Evolutionary conservation across 2,888 invertebrate species (phyloP).

Genomic region (Protonemura montana): DNA sequence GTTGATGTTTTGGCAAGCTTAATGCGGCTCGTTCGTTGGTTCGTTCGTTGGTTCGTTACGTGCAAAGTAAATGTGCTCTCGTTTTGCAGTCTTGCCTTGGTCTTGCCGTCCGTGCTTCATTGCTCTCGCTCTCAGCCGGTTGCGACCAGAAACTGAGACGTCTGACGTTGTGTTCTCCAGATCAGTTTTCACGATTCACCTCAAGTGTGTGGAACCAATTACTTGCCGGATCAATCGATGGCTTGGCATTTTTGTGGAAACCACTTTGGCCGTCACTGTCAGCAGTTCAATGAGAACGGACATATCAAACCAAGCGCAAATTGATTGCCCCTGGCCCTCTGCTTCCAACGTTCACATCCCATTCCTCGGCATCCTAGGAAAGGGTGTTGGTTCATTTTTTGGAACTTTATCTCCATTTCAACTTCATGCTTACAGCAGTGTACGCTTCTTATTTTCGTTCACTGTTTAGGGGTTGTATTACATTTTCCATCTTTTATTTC

Average conservation of each 20-base stretch:
- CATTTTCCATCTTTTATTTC: constrained; percentile 48
- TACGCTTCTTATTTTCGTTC: constrained; percentile 48
- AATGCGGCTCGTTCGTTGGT: constrained; percentile 1
- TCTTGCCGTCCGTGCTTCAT: not conserved
- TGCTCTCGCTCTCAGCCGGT: not conserved
- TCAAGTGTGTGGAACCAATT: not conserved
- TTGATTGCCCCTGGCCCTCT: not conserved
- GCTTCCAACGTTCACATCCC: not conserved
- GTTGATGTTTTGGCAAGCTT: constrained; percentile 37
- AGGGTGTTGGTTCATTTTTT: constrained; percentile 45
- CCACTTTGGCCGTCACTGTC: not conserved
- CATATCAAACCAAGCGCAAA: constrained; percentile 24
- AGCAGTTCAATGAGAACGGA: not conserved
- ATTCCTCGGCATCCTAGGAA: constrained; percentile 30
- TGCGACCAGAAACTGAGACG: not conserved
- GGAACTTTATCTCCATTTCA: constrained; percentile 43
- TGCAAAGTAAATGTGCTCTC: not conserved
- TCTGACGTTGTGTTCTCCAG: not conserved
- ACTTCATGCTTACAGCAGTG: constrained; percentile 51
- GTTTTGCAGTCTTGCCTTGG: not conserved
- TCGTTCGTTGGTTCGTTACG: constrained; percentile 2
- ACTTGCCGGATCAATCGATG: not conserved
- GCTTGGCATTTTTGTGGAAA: not conserved
- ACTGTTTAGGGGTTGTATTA: constrained; percentile 43
- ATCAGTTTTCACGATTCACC: not conserved